A percentile compares a stretch with the other conserved stretches of the same genome.
Conservation (phyloP, 2,888 invertebrate genomes). For the Melieria omissa region DNA sequence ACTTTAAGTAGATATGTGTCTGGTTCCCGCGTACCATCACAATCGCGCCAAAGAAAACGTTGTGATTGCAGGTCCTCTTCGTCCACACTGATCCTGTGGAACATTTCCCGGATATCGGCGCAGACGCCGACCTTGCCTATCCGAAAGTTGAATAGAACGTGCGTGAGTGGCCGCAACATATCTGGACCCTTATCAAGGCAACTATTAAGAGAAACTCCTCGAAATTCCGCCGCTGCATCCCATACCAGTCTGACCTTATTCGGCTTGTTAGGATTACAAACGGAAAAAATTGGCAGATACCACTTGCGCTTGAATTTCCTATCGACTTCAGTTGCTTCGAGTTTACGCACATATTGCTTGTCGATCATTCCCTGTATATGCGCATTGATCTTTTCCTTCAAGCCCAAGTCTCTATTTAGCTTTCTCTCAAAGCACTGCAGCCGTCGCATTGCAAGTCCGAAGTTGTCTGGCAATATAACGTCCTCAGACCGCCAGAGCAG, state of each 20-base stretch:
- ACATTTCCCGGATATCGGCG: conserved; percentile 52
- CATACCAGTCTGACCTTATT: conserved; percentile 51
- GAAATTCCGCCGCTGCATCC: conserved; percentile 52
- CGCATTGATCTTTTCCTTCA: conserved; percentile 24
- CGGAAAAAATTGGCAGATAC: conserved; percentile 50
- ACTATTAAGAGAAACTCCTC: conserved; percentile 51
- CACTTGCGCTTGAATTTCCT: conserved; percentile 39
- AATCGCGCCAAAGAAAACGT: conserved; percentile 51
- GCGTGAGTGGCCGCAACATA: conserved; percentile 52
- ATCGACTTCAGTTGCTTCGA: conserved; percentile 21
- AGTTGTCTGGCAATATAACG: conserved; percentile 45
- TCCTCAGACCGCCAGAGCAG: conserved; percentile 46
- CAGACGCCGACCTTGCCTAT: conserved; percentile 55
- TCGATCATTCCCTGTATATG: conserved; percentile 31
- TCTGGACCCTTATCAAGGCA: conserved; percentile 55
- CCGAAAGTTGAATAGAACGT: conserved; percentile 59
- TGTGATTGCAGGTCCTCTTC: conserved; percentile 51
- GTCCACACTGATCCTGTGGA: conserved; percentile 48
- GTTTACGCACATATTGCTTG: conserved; percentile 39
- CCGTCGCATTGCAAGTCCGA: conserved; percentile 44
- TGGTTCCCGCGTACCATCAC: conserved; percentile 43
- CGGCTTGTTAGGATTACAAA: conserved; percentile 50
- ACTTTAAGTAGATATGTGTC: conserved; percentile 1
- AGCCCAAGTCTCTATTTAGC: conserved; percentile 31
- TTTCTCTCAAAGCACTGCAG: no score